These are phyloP conservation scores for Indicator indicator DNA, from an alignment of 2,113 vertebrate genomes.

Conservation along the genomic window DNA sequence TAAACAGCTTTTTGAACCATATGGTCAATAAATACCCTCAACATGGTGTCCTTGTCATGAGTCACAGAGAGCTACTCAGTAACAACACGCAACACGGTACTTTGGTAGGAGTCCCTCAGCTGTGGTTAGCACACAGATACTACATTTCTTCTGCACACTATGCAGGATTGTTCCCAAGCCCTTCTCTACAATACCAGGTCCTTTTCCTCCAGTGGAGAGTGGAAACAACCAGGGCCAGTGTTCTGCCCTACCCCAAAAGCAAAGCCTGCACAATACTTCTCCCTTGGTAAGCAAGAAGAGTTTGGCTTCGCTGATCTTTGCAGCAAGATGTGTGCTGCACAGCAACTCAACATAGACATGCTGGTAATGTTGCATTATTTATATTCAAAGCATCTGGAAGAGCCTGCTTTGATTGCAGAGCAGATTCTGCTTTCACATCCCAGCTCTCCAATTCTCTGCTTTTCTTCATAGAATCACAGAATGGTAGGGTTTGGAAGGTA, in stretches of 20 bases:
- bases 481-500: too few relatives aligned
- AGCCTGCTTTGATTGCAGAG: neutral
- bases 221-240: neutral
- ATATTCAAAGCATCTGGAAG: neutral
- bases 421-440: neutral
- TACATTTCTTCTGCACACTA: neutral
- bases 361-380: neutral
- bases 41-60: neutral
- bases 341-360: neutral
- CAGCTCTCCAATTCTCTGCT: neutral
- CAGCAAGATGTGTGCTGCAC: neutral
- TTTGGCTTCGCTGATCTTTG: neutral
- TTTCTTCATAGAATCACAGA: too few relatives aligned
- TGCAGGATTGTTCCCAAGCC: too few relatives aligned
- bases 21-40: neutral
- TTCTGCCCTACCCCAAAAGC: neutral
- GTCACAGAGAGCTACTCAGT: neutral
- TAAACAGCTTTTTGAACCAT: neutral
- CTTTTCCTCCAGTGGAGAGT: neutral
- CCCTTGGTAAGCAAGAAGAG: neutral
- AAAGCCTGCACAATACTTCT: neutral
- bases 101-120: rapidly evolving
- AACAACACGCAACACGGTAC: neutral
- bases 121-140: neutral
- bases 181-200: neutral